Base-by-base conservation (phyloP, 2,888 invertebrate genomes). In the Autographa pulchrina region DNA sequence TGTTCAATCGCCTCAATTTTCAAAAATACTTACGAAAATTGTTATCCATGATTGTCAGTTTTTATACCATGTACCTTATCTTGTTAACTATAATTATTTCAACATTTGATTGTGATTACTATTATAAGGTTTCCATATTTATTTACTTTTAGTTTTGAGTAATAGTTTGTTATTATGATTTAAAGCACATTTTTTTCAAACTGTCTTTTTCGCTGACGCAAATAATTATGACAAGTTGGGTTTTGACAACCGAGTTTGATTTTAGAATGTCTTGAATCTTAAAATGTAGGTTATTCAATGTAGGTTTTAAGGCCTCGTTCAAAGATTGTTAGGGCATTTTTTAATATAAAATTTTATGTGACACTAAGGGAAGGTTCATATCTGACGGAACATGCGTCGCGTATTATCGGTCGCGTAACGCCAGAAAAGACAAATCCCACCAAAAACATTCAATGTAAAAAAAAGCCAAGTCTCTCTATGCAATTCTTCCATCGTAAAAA, bases 201-300 rank as follows among this genome's bases (percentile, higher is more conserved):
- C 41, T 48, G 25, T 16, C 16, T 13, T 20, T n/a, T 41, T 62
- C 41, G 16, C 7, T 65, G 2, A n/a, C 2, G 9, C 14, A 75
- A 59, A 62, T 59, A 14, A 20, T 7, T 31, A 11, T 67, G 67
- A 65, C 67, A 65, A 1, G 0, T 20, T 7, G 25, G 31, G 6
- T 48, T 56, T 48, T 71, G 80, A 72, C 67, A 65, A 13, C 4
- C 18, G 0, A 0, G 14, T 77, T 77, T 80, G 77, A 65, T 68
- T 77, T 68, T 31, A 4, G 77, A 77, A 77, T 59, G 1, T 1
- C 2, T 7, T 4, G 16, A 56, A 56, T 6, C 11, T 59, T 16
- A 13, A 43, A 35, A 54, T 14, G 35, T 13, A 43, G 6, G 16
- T 35, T 20, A 54, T 13, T 43, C 20, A 13, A 60, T 16, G 16